Base-by-base conservation (phyloP, 2,888 invertebrate genomes). In the Andrena flavipes region DNA sequence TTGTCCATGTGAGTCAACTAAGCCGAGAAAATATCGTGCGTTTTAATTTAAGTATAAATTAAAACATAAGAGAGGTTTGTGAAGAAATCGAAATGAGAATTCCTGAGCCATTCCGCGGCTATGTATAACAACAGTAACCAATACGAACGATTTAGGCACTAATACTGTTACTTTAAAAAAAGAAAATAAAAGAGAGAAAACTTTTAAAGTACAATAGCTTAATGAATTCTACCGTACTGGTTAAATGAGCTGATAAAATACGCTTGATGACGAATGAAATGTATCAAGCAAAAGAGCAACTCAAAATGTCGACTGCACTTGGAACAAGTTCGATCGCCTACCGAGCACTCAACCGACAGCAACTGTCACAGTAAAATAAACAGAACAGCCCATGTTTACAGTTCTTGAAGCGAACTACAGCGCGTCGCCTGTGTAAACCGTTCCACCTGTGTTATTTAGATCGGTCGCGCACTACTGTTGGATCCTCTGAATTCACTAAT, bases 351-450 rank as follows among this genome's bases (percentile, higher is more conserved):
- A 26, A 29, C 16, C 16, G 48, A 16, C 56, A 59, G 20, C 56
- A 56, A 67, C 42, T 10, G 29, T 16, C 29, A 20, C n/a, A 35
- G 65, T 42, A 29, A 20, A 73, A 56, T 59, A 30, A 48, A 73
- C n/a, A 67, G 59, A 74, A 42, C 48, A 26, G n/a, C 26, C 26
- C 10, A 33, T 69, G 35, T 75, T 75, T 62, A 74, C 26, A 16
- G 48, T 67, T 49, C 29, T 20, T 26, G 16, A 33, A 42, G 42
- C 54, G 68, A 33, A 68, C 49, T 60, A 42, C 51, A 60, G 49
- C 49, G 6, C 48, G 7, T 51, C 29, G 56, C n/a, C 33, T 20
- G 8, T 48, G 48, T n/a, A 48, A 33, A 74, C 59, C 6, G 59
- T 48, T 30, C 35, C 54, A 56, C n/a, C 42, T 59, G 69, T 69